Percentiles rank a stretch among this genome's conserved stretches.
These are phyloP conservation scores for Acrossocheilus fasciatus DNA, from an alignment of 2,797 vertebrate species.

Conservation along the genomic window DNA sequence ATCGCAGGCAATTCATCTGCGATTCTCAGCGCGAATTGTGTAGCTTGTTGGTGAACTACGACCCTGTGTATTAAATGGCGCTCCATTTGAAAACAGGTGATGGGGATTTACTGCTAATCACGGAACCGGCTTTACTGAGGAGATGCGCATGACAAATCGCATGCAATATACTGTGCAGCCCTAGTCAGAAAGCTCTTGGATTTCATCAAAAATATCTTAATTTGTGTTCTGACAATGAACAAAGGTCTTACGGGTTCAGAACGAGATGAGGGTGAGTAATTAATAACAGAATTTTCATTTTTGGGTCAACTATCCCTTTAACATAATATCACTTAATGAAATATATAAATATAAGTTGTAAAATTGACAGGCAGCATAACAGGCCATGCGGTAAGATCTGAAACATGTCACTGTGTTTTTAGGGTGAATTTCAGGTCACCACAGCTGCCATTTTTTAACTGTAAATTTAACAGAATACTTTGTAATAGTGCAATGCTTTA, in stretches of 20 bases:
- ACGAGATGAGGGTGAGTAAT: background rate
- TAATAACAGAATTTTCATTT: background rate
- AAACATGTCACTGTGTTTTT: background rate
- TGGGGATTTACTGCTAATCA: too few species aligned
- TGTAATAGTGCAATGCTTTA: background rate
- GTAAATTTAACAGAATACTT: background rate
- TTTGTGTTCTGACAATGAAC: too few species aligned
- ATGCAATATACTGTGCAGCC: too few species aligned
- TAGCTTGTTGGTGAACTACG: too few species aligned
- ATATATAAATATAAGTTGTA: background rate
- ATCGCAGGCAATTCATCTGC: too few species aligned
- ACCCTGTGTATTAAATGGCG: too few species aligned
- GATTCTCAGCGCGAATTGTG: too few species aligned
- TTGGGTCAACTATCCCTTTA: background rate
- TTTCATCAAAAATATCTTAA: too few species aligned
- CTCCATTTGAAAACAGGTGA: too few species aligned
- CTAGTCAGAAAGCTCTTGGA: background rate
- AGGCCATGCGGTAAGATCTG: background rate
- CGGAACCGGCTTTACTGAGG: too few species aligned
- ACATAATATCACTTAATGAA: background rate
- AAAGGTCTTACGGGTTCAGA: too few species aligned
- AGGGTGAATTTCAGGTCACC: background rate
- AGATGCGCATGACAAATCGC: too few species aligned
- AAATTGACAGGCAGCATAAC: background rate
- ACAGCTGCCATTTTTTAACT: background rate